These are phyloP conservation scores for Steromphala cineraria DNA, from an alignment of 2,888 invertebrate species.

Conservation along the genomic window DNA sequence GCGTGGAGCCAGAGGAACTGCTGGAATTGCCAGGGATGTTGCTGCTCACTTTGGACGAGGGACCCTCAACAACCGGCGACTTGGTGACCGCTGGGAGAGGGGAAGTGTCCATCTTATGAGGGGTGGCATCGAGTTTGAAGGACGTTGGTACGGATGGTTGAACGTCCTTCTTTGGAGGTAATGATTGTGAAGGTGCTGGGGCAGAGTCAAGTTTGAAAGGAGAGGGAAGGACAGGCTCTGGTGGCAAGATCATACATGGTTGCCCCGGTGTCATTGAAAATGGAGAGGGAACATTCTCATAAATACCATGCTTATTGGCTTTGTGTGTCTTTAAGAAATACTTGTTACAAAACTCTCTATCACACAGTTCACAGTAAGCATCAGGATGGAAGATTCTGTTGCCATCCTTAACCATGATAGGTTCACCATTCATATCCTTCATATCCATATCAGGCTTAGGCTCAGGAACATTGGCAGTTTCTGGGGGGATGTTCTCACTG, in stretches of 20 bases:
- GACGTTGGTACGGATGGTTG: background rate
- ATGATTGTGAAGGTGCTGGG: slow-evolving; percentile 2
- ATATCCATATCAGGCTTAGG: slow-evolving; percentile 25
- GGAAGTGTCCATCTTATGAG: background rate
- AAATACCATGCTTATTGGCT: slow-evolving; percentile 96
- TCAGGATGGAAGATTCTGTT: slow-evolving; percentile 91
- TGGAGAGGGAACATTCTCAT: slow-evolving; percentile 66
- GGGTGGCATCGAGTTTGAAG: slow-evolving; percentile 11
- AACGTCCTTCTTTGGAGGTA: background rate
- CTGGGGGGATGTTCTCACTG: slow-evolving; percentile 9
- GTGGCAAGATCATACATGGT: slow-evolving; percentile 7
- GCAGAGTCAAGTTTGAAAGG: slow-evolving; percentile 33
- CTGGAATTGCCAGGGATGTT: background rate
- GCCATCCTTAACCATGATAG: slow-evolving; percentile 28
- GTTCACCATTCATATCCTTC: slow-evolving; percentile 32
- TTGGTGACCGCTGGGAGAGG: slow-evolving; percentile 15
- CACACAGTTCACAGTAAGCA: slow-evolving; percentile 97
- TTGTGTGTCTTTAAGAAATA: slow-evolving; percentile 98
- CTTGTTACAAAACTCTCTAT: slow-evolving; percentile 99
- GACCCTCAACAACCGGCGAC: background rate
- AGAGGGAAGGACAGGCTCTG: slow-evolving; percentile 39
- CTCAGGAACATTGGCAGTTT: slow-evolving; percentile 23
- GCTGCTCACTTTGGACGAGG: background rate
- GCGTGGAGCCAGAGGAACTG: slow-evolving; percentile 1
- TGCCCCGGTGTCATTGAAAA: slow-evolving; percentile 29